phyloP scores from a whole-genome alignment of 2,113 vertebrate genomes.

The Ibidorhyncha struthersii region DNA sequence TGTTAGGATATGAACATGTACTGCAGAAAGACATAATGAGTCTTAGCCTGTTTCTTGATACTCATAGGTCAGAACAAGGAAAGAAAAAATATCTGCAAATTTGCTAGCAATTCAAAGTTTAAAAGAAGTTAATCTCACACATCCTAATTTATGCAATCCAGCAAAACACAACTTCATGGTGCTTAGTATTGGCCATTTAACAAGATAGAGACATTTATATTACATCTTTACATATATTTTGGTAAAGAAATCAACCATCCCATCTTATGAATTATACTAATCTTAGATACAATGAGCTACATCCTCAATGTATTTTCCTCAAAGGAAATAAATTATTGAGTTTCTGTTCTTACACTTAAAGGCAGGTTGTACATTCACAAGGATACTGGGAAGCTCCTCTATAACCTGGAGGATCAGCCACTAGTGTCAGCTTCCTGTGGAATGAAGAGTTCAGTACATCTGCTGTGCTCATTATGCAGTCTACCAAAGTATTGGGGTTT shows the following conservation, averaged over 20 bases:
- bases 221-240: neutral
- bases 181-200: neutral
- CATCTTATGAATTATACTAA: neutral
- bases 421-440: neutral
- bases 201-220: neutral
- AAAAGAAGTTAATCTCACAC: neutral
- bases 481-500: neutral
- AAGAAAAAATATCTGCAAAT: neutral
- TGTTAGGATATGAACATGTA: neutral
- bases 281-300: neutral
- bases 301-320: neutral
- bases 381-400: neutral
- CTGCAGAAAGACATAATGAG: slow-evolving; percentile 5
- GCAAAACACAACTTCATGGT: neutral
- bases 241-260: neutral
- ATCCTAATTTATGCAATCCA: neutral
- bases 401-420: neutral
- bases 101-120: neutral
- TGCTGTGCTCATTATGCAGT: neutral
- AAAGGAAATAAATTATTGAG: neutral
- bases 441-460: neutral
- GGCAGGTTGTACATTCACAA: neutral
- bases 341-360: neutral
- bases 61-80: neutral
- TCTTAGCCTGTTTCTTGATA: neutral